Evolutionary conservation across 2,888 invertebrate genomes (phyloP), one percentile per base, ranked within the genome.

Genomic region (Diaperis boleti): DNA sequence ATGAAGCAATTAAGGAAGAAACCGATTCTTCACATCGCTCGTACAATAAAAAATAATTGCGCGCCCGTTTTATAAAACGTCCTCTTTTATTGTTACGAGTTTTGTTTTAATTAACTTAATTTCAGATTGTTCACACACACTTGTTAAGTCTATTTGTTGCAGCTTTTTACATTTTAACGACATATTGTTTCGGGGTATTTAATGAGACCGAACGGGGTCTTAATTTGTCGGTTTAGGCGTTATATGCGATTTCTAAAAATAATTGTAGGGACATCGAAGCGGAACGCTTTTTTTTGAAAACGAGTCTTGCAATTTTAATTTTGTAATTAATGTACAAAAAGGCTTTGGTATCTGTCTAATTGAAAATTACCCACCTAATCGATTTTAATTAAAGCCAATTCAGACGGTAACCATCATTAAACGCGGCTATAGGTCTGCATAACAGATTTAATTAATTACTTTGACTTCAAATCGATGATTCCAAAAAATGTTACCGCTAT

Each of bases 101-200:
- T 68, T 68, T 68, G 65, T 62, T 61, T 66, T 70, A 68, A 68
- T 69, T 69, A 66, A 66, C 45, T 63, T 65, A 68, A 69, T 64
- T 69, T 65, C 44, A 66, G 62, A 67, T 56, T 63, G 57, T 71
- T 70, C 68, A 67, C 71, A 69, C 62, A 67, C 65, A 70, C 60
- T 62, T 60, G 70, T 71, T 71, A 62, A 69, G 64, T 59, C 66
- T 67, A 71, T 73, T 73, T 70, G 71, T 72, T 74, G 72, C 72
- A 69, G 72, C 71, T 73, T 73, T 72, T 70, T 62, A 64, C 63
- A 60, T 69, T 70, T 71, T 73, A 74, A 74, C 72, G 69, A 74
- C 70, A 72, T 67, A 73, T 74, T 74, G 73, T 73, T 70, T 70
- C 45, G 60, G 15, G 20, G 20, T 56, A n/a, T n/a, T n/a, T n/a